These are phyloP conservation scores for Solenodon paradoxus DNA, from an alignment of 2,113 vertebrate genomes.

Conservation along the genomic window DNA sequence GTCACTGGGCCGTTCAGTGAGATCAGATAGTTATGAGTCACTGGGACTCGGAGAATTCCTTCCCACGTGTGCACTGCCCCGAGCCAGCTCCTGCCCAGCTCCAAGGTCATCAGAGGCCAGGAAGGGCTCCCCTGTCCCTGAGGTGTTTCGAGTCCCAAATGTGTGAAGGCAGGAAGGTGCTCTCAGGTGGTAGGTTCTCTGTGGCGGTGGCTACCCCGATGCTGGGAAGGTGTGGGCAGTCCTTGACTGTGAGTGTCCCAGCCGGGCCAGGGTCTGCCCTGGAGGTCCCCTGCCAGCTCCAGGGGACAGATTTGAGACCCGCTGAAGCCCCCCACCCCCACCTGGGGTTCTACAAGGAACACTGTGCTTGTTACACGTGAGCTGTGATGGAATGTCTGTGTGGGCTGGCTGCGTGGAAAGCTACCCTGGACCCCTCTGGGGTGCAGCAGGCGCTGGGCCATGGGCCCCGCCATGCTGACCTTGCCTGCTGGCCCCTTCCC, in stretches of 20 bases:
- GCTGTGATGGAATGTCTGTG: not conserved
- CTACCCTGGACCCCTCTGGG: not conserved
- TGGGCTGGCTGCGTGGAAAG: not conserved
- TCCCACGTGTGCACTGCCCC: rapidly evolving
- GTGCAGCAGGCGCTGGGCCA: rapidly evolving
- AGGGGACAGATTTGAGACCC: too few species aligned
- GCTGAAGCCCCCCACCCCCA: rapidly evolving
- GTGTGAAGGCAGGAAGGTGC: not conserved
- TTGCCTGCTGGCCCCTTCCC: not conserved
- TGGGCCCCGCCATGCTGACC: rapidly evolving
- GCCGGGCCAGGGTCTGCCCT: not conserved
- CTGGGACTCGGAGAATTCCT: rapidly evolving
- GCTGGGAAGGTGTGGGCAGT: rapidly evolving
- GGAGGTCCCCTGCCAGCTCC: too few species aligned
- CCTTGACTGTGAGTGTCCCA: not conserved
- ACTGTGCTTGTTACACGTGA: not conserved
- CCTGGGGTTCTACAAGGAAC: constrained; percentile 36
- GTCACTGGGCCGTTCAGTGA: too few species aligned
- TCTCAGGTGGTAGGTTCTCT: rapidly evolving
- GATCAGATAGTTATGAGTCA: rapidly evolving
- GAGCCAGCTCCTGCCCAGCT: rapidly evolving
- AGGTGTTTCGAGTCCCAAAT: not conserved
- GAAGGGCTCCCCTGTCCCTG: too few species aligned
- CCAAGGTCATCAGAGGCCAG: not conserved
- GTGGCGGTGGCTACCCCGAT: rapidly evolving